Base-by-base conservation (phyloP, 1,140 invertebrate genomes). In the Stegodyphus dumicola region DNA sequence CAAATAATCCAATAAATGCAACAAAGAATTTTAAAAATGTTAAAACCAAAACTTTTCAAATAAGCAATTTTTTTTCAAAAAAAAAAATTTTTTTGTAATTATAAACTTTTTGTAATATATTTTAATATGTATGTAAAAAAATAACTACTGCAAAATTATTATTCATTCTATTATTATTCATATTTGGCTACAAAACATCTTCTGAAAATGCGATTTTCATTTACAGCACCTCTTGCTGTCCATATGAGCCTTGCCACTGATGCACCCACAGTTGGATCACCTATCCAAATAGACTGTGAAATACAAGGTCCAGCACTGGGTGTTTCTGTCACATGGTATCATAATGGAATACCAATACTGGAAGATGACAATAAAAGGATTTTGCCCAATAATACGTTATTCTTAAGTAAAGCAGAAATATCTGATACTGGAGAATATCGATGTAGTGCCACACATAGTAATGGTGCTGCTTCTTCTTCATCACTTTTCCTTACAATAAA, bases 371-470 rank as follows among this genome's bases (percentile, higher is more conserved):
- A 74, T 3, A 79, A 66, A 15, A 18, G 71, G 10, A 65, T 87
- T 7, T 64, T 88, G 51, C 83, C 90, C 89, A 92, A 93, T 51
- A 92, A 94, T 88, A 93, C 93, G 5, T 90, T 97, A 84, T 91
- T 93, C 0, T 93, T 97, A 76, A 89, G 90, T 10, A 91, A 93
- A 80, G 92, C 94, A 6, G 93, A 91, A 17, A 89, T 91, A 18
- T 92, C 91, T 48, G 96, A 97, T 89, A 93, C 94, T 17, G 96
- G 95, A 18, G 91, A 90, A 75, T 98, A 98, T 89, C 92, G 92
- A 65, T 97, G 96, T 89, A 93, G 94, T 88, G 96, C 95, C 5
- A 89, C 90, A 56, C 97, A 97, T 90, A 90, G 92, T 0, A 94
- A 93, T 89, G 93, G 92, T 49, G 92, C 92, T 51, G 91, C 93